These are phyloP conservation scores for Sphecodes monilicornis DNA, from an alignment of 2,888 invertebrate species.

Conservation along the genomic window DNA sequence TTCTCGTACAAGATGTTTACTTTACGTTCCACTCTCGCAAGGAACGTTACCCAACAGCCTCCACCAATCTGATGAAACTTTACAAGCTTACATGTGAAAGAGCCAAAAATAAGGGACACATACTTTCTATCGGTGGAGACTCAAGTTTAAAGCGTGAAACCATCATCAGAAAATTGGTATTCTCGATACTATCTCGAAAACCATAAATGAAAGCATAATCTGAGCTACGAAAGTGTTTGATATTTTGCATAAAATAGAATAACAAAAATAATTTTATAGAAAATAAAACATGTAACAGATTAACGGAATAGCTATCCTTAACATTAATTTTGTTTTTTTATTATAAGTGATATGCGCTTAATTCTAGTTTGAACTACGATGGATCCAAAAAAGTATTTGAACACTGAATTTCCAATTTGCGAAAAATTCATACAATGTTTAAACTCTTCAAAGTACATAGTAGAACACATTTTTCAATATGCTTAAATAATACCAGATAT, in stretches of 20 bases:
- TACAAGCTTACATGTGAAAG: background rate
- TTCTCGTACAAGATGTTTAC: conserved; percentile 2
- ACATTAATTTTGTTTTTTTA: too few relatives aligned
- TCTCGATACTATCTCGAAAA: background rate
- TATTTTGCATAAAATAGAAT: too few relatives aligned
- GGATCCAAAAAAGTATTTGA: too few relatives aligned
- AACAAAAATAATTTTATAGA: background rate
- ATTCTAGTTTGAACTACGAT: too few relatives aligned
- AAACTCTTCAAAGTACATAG: too few relatives aligned
- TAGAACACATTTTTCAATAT: too few relatives aligned
- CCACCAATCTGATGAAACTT: background rate
- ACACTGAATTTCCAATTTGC: too few relatives aligned
- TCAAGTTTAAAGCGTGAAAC: background rate
- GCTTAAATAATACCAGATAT: too few relatives aligned
- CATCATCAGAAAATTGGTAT: background rate
- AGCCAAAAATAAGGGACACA: background rate
- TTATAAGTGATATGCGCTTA: too few relatives aligned
- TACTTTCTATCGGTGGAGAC: background rate
- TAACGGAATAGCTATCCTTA: background rate
- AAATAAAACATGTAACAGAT: background rate
- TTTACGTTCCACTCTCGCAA: background rate
- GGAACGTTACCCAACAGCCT: background rate
- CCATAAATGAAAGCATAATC: background rate
- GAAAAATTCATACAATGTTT: too few relatives aligned
- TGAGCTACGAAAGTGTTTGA: background rate